phyloP scores from a whole-genome alignment of 1,140 invertebrate genomes.

The Leptoteleia sp. region DNA sequence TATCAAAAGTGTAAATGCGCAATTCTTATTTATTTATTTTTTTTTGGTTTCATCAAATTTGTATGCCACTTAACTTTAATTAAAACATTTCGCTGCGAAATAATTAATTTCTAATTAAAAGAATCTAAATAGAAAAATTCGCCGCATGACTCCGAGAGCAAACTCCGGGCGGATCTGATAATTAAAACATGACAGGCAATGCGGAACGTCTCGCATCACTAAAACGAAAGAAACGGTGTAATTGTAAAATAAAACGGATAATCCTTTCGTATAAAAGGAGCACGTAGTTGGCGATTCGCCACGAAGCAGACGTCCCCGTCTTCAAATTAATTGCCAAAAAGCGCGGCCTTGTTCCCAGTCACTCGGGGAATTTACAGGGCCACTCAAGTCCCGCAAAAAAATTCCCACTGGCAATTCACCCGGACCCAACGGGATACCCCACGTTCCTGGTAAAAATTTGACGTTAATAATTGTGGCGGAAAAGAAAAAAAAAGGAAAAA shows the following conservation, averaged over 20 bases:
- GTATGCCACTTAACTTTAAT: no score
- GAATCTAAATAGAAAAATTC: no score
- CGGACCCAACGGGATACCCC: background rate
- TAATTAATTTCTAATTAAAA: no score
- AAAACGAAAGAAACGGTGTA: conserved; percentile 40
- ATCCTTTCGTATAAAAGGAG: conserved; percentile 50
- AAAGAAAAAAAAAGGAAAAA: no score
- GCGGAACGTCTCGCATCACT: conserved; percentile 30
- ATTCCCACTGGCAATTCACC: conserved; percentile 16
- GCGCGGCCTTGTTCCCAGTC: conserved; percentile 49
- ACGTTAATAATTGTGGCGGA: conserved; percentile 9
- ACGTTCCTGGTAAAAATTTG: background rate
- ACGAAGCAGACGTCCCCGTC: conserved; percentile 44
- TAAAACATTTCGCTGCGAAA: no score
- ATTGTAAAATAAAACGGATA: conserved; percentile 58
- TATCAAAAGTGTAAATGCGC: no score
- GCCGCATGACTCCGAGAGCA: no score
- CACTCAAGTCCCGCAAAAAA: conserved; percentile 37
- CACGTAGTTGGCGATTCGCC: conserved; percentile 57
- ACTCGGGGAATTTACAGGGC: conserved; percentile 47
- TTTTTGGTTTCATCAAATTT: no score
- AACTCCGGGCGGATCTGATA: conserved; percentile 7
- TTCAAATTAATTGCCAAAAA: conserved; percentile 61
- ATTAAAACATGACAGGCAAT: conserved; percentile 43
- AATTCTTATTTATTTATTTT: no score